A percentile compares a stretch with the other conserved stretches of the same genome.
phyloP scores from a whole-genome alignment of 2,888 invertebrate genomes.

The Abrostola triplasia region DNA sequence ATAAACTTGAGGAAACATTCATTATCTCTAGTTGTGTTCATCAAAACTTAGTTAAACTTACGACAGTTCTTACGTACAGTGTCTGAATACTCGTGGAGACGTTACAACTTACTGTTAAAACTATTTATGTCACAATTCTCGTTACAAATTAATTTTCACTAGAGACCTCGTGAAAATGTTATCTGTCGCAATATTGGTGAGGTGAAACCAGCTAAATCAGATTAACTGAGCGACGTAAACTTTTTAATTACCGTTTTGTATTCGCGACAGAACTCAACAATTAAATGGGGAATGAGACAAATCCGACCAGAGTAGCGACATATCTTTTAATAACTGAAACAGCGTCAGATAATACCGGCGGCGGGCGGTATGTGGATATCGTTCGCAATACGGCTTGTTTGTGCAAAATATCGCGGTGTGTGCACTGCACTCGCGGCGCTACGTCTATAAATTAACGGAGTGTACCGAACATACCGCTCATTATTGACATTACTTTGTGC shows the following conservation, averaged over 20 bases:
- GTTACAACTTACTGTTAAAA: background rate
- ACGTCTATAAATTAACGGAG: slow-evolving; percentile 24
- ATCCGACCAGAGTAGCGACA: slow-evolving; percentile 1
- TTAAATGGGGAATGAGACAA: slow-evolving; percentile 1
- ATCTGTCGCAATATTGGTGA: slow-evolving; percentile 1
- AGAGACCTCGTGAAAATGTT: slow-evolving; percentile 1
- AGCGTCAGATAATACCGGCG: slow-evolving; percentile 11
- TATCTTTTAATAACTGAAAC: slow-evolving; percentile 32
- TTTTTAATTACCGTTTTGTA: slow-evolving; percentile 13
- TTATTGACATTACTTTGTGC: slow-evolving; percentile 33
- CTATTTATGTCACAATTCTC: slow-evolving; percentile 2
- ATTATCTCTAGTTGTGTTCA: background rate
- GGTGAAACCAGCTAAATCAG: slow-evolving; percentile 2
- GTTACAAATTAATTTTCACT: slow-evolving; percentile 1
- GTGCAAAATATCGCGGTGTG: slow-evolving; percentile 40
- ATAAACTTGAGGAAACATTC: background rate
- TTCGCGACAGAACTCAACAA: slow-evolving; percentile 9
- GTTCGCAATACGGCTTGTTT: slow-evolving; percentile 21
- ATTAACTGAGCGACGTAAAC: background rate
- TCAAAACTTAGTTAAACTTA: slow-evolving; percentile 5
- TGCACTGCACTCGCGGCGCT: slow-evolving; percentile 37
- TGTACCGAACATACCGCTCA: slow-evolving; percentile 32
- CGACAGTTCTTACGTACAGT: background rate
- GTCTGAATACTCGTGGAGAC: background rate
- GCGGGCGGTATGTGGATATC: background rate